Evolutionary conservation across 1,140 invertebrate genomes (phyloP), one percentile per base, ranked within the genome.

Genomic region (Camponotus floridanus): DNA sequence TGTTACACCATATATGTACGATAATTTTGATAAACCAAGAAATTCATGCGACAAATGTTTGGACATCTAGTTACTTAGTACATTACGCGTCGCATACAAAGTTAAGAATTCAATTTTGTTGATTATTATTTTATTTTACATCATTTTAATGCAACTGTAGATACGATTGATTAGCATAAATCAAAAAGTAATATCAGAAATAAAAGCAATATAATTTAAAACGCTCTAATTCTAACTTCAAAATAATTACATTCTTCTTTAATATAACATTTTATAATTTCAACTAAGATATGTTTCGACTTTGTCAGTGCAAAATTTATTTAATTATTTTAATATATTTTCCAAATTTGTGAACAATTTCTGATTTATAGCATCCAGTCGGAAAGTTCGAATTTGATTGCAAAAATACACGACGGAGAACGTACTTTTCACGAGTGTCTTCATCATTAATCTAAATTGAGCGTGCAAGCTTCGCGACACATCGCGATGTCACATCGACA

Each of bases 361-460:
- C 18, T 62, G 0, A 76, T 39, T 61, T 62, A 45, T 15, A 71
- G 31, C 8, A 31, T 61, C 61, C 15, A 31, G 15, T 42, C 8
- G 7, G 21, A 31, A 65, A 65, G 39, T 76, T 61, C 36, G 15
- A 45, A 51, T 67, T 13, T 5, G 21, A 39, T 33, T 33, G 62
- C 42, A 18, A 45, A n/a, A 48, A n/a, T 11, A 31, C 18, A n/a
- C 15, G 33, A 64, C 8, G 3, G 0, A 13, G 26, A 39, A 79
- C 26, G 15, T 64, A 78, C 15, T 67, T 31, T 71, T 71, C 6
- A 18, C n/a, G 7, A 26, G 59, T 42, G 31, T 42, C 1, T 62
- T 57, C 57, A 71, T 68, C 15, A n/a, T 18, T 13, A 3, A 62
- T 79, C 13, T 70, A 73, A 74, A 74, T 74, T 59, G 51, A 83